phyloP scores from a whole-genome alignment of 2,113 vertebrate species.

The Cyrtonyx montezumae region DNA sequence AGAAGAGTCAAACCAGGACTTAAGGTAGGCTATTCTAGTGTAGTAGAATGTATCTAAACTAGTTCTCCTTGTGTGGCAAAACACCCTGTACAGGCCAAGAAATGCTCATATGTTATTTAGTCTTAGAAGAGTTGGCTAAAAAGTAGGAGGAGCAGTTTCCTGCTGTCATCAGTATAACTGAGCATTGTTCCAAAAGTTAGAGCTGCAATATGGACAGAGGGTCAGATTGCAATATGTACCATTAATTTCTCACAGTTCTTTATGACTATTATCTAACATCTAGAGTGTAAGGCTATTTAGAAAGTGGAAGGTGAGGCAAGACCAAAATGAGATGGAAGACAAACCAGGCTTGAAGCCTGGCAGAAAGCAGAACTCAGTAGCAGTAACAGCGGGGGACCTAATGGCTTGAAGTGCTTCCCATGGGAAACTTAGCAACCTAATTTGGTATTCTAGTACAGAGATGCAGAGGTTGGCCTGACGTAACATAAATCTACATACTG shows the following conservation, averaged over 20 bases:
- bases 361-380: neutral
- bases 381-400: neutral
- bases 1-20: neutral
- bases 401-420: slow-evolving; percentile 1
- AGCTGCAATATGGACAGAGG: neutral
- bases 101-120: neutral
- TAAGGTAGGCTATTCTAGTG: neutral
- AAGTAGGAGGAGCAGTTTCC: neutral
- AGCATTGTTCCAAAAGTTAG: neutral
- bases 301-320: neutral
- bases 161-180: neutral
- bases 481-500: slow-evolving; percentile 26
- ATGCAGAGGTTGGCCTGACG: neutral
- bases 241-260: neutral
- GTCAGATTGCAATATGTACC: neutral
- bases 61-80: neutral
- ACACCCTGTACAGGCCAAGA: neutral
- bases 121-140: neutral
- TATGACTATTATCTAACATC: neutral
- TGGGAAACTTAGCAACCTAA: neutral
- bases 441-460: neutral
- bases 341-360: neutral
- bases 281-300: neutral
- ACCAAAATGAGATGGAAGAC: neutral
- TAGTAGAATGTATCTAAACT: neutral